These are phyloP conservation scores for Sebastes vulpes DNA, from an alignment of 2,797 vertebrate species.

Conservation along the genomic window DNA sequence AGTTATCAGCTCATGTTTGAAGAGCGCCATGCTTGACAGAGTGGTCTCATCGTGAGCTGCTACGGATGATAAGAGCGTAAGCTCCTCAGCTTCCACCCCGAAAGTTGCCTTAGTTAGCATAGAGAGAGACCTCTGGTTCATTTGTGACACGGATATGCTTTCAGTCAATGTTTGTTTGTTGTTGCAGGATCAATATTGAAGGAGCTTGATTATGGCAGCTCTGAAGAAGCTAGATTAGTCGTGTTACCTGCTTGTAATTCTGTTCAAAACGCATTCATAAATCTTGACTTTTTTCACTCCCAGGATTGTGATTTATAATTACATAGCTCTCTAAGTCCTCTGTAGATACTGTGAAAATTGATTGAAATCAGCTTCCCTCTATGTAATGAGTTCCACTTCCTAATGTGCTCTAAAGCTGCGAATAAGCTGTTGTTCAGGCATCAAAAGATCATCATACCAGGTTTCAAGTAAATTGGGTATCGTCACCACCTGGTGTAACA, in stretches of 20 bases:
- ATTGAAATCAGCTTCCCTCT: conserved; percentile 27
- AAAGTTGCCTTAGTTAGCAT: conserved; percentile 22
- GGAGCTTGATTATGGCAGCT: conserved; percentile 26
- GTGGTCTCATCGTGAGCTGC: conserved; percentile 59
- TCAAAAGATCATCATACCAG: conserved; percentile 5
- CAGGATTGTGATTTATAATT: conserved; percentile 28
- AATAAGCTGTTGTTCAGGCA: conserved; percentile 29
- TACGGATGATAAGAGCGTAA: conserved; percentile 57
- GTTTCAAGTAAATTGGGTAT: conserved; percentile 15
- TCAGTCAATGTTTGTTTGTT: conserved; percentile 61
- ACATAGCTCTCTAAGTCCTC: background rate
- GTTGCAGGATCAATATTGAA: conserved; percentile 62
- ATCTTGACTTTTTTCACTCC: background rate
- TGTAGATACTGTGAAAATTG: conserved; percentile 12
- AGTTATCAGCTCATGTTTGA: conserved; percentile 80
- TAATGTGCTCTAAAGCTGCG: conserved; percentile 20
- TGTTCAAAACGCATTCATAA: conserved; percentile 27
- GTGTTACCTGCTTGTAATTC: conserved; percentile 48
- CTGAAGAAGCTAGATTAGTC: conserved; percentile 34
- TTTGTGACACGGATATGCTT: conserved; percentile 55
- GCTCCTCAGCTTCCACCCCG: conserved; percentile 31
- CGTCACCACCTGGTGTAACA: conserved; percentile 31
- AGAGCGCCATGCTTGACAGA: conserved; percentile 66
- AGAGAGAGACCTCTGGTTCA: conserved; percentile 56
- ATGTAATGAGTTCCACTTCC: conserved; percentile 10